Evolutionary conservation across 2,888 invertebrate genomes (phyloP), one percentile per base, ranked within the genome.

Genomic region (Himalopsyche kuldschensis): DNA sequence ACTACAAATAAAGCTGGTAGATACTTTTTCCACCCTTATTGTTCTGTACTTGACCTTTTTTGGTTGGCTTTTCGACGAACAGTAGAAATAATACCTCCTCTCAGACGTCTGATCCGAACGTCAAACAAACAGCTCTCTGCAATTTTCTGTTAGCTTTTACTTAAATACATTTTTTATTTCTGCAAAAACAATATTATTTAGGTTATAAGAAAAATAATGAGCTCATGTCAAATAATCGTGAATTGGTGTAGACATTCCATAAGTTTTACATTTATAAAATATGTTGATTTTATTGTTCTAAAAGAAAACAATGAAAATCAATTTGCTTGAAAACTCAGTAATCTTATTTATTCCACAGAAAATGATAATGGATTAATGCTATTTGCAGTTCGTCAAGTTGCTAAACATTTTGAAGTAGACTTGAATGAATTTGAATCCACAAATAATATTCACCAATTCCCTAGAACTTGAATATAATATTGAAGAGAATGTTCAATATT

Each of bases 51-150:
- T 55, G 55, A 55, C 55, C 55, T 55, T 55, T 55, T 55, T 55
- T 55, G 6, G 55, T 11, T 55, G 24, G 55, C 20, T 55, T 55
- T 55, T 55, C 55, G 55, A 55, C 20, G 55, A 55, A 20, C 55
- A 55, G 55, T 55, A 55, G 55, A 55, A 55, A 55, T 55, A 55
- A 55, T 55, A 55, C 55, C 55, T 55, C 20, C 80, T 80, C 75
- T 48, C 80, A 75, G 77, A 75, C 48, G 82, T 84, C 80, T 82
- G 82, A 82, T 79, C 84, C 80, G 35, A 63, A 79, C 84, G 48
- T 84, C 79, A 84, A 84, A 84, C 80, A 84, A 79, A 81, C 46
- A 55, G 27, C 79, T 77, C 63, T 63, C 80, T 48, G 31, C 47
- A 47, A 80, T 75, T 80, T 80, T 75, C 80, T 80, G 31, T 31